Conservation (phyloP, 2,888 invertebrate species). For the Digitonthophagus gazella region DNA sequence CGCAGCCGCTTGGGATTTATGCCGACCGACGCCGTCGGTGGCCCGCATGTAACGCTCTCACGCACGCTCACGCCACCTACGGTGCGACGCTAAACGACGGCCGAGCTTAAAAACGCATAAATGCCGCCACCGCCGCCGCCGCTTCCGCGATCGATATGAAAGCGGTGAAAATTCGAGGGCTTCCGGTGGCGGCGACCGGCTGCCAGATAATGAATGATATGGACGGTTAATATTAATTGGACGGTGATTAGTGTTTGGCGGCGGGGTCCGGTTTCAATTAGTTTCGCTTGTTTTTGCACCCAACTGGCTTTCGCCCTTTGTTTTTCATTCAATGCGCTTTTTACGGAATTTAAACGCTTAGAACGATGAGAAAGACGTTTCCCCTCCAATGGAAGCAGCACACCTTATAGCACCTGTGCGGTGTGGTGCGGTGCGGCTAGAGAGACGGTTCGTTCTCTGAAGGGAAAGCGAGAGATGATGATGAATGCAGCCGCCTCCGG, state of each 20-base stretch:
- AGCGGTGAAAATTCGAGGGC: not conserved
- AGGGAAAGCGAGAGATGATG: not conserved
- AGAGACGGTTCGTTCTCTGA: not conserved
- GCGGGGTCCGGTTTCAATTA: not conserved
- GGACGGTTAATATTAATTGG: not conserved
- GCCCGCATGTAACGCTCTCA: not conserved
- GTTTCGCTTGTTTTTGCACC: not conserved
- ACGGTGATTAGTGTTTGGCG: not conserved
- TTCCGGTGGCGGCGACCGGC: not conserved
- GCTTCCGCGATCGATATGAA: not conserved
- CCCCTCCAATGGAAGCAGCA: not conserved
- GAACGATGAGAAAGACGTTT: not conserved
- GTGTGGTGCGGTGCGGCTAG: no score
- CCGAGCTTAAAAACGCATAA: not conserved
- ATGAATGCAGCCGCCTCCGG: not conserved
- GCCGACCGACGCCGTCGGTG: not conserved
- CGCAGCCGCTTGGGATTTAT: not conserved
- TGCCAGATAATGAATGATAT: not conserved
- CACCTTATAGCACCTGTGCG: no score
- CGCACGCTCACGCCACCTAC: not conserved
- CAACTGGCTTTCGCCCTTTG: not conserved
- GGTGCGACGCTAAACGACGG: not conserved
- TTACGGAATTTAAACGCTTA: not conserved
- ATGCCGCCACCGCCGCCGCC: not conserved
- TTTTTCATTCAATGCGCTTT: not conserved